Base-by-base conservation (phyloP, 2,113 vertebrate species). In the Tricholaema leucomelas region DNA sequence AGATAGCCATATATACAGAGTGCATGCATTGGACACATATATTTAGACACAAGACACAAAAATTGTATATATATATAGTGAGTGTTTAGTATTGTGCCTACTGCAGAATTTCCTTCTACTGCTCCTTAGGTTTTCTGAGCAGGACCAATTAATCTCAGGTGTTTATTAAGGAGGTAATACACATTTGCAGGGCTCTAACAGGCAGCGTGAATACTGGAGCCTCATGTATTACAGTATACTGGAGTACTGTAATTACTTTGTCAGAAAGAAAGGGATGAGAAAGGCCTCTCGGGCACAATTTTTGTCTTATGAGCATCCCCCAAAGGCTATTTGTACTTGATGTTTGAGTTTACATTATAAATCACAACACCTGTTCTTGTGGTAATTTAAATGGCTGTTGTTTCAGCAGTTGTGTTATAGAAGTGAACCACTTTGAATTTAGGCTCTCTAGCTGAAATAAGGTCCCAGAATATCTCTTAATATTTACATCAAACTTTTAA, bases 271-370 rank as follows among this genome's bases (percentile, higher is more conserved):
- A 82, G 17, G 75, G 74, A 90, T 76, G 59, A 76, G 48, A 81
- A 79, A 50, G 85, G 46, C 20, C 86, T 64, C 59, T 60, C 2
- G n/a, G 79, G 70, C 63, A 35, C 81, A 76, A 67, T 91, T 83
- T 90, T 96, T 88, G 82, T 92, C 93, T 93, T 95, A 64, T 87
- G 91, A 93, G 71, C 70, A 66, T 85, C 78, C 58, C 72, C 80
- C 59, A 70, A 63, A 90, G 74, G 73, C 80, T 81, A 27, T 93
- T 86, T 56, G 11, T 59, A 31, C 92, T 93, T 96, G 78, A 87
- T 91, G 36, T 93, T 90, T 92, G 91, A 95, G 74, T 97, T 97
- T 95, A 90, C 54, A 42, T 93, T 93, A 58, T 86, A 97, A 95
- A 96, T 94, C 77, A 81, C 56, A 94, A 27, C 79, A 93, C 88